These are phyloP conservation scores for Cossypha heuglini DNA, from an alignment of 2,797 vertebrate genomes.

Conservation along the genomic window DNA sequence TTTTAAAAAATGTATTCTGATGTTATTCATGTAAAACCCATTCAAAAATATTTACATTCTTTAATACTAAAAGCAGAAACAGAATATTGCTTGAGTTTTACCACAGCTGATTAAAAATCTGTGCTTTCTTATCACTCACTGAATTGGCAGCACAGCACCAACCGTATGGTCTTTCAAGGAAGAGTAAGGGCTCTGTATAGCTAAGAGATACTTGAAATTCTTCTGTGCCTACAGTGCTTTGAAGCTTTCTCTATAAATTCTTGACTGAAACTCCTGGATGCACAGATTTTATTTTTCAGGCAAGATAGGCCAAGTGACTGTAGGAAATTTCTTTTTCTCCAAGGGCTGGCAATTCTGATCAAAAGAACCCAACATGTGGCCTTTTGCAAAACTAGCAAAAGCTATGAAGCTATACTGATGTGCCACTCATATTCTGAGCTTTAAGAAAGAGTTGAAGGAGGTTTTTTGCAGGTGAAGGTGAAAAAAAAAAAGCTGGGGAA, in stretches of 20 bases:
- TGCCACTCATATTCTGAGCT: not conserved
- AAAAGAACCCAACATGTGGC: not conserved
- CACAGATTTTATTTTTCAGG: not conserved
- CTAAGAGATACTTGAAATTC: not conserved
- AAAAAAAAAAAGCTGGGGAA: not conserved
- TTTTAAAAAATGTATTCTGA: not conserved
- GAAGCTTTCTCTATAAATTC: not conserved
- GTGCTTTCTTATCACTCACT: not conserved
- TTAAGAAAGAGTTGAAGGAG: not conserved
- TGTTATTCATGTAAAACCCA: not conserved
- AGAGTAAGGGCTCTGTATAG: not conserved
- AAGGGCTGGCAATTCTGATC: not conserved
- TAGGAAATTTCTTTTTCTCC: not conserved
- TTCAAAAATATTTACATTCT: not conserved
- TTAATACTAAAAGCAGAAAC: not conserved
- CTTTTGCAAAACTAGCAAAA: not conserved
- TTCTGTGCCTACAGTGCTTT: not conserved
- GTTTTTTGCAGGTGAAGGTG: not conserved
- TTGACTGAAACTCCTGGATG: not conserved
- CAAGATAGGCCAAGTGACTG: not conserved
- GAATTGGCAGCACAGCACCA: not conserved
- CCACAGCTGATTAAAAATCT: constrained; percentile 16
- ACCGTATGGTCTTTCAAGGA: not conserved
- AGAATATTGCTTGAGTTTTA: not conserved
- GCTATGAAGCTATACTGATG: not conserved